Evolutionary conservation across 2,113 vertebrate genomes (phyloP).

Genomic region (Albula goreensis): DNA sequence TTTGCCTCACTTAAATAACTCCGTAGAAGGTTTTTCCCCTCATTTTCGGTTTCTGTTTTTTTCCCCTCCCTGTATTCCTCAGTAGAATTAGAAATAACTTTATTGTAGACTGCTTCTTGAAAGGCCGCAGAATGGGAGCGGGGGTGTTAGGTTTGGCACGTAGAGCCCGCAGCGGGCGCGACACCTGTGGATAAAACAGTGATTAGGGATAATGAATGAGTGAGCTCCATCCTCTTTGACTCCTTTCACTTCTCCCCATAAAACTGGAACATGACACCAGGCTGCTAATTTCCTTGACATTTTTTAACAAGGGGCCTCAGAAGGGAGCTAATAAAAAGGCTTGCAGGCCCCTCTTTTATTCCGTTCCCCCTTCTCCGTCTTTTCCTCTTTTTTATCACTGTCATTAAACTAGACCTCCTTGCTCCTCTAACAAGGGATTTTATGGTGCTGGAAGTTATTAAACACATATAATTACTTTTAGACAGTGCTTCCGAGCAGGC

Average conservation of each 20-base stretch:
- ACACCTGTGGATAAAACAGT: constrained; percentile 26
- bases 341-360: constrained; percentile 26
- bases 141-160: not conserved
- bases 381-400: constrained; percentile 60
- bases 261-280: constrained; percentile 33
- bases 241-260: constrained; percentile 27
- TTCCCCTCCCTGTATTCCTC: constrained; percentile 16
- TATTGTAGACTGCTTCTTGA: constrained; percentile 33
- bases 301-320: constrained; percentile 39
- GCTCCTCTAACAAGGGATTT: constrained; percentile 63
- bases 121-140: constrained; percentile 28
- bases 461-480: constrained; percentile 75
- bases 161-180: not conserved
- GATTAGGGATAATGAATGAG: constrained; percentile 27
- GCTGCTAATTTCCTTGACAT: constrained; percentile 39
- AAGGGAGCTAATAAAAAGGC: constrained; percentile 42
- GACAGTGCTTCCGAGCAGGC: constrained; percentile 58
- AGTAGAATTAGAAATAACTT: constrained; percentile 45
- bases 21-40: constrained; percentile 53
- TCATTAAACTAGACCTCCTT: constrained; percentile 68
- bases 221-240: constrained; percentile 25
- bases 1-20: constrained; percentile 57
- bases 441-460: constrained; percentile 72
- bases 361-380: constrained; percentile 41
- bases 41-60: constrained; percentile 51